phyloP scores from a whole-genome alignment of 2,113 vertebrate genomes.

The Sminthopsis crassicaudata region DNA sequence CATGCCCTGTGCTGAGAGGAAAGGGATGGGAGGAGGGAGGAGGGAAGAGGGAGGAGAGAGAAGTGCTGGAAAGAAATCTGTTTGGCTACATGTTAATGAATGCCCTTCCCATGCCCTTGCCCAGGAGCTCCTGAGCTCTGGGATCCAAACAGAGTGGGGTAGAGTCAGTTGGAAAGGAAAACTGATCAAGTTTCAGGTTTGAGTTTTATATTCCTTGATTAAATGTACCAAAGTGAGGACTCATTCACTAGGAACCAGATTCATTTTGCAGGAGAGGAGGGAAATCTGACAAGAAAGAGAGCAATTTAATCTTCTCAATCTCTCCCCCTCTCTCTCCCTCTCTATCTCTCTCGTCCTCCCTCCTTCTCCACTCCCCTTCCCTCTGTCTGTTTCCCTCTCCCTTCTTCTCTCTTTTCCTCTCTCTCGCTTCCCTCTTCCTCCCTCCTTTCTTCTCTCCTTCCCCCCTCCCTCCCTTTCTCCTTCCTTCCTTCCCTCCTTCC shows the following conservation, averaged over 20 bases:
- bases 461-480: too few species aligned
- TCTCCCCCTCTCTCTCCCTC: too few species aligned
- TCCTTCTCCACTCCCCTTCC: too few species aligned
- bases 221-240: neutral
- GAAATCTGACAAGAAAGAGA: neutral
- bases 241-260: neutral
- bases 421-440: too few species aligned
- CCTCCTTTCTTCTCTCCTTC: too few species aligned
- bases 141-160: neutral
- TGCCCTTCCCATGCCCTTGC: neutral
- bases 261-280: neutral
- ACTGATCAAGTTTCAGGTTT: neutral
- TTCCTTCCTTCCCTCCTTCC: too few species aligned
- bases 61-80: neutral
- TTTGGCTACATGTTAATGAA: neutral
- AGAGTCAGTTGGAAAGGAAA: neutral
- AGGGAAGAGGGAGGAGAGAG: neutral
- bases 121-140: neutral
- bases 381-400: too few species aligned
- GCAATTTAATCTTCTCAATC: neutral
- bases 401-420: too few species aligned
- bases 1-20: neutral
- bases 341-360: too few species aligned
- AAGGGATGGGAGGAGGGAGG: neutral
- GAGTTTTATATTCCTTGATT: neutral